Conservation (phyloP, 1,140 invertebrate species). For the Rhysida immarginata region DNA sequence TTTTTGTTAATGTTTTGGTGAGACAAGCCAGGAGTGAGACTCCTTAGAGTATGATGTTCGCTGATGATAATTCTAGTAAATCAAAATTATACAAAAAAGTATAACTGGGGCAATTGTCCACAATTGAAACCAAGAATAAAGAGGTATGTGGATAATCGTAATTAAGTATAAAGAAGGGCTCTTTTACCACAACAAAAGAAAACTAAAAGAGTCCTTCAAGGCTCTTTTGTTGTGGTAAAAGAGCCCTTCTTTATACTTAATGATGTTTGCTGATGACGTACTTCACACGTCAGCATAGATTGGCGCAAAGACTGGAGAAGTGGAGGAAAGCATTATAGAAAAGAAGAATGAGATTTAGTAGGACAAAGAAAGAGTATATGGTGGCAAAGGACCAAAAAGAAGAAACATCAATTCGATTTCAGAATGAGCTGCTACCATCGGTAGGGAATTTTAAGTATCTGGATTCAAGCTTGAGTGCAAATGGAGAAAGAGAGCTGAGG, state of each 20-base stretch:
- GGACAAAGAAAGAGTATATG: background rate
- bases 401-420: background rate
- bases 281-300: background rate
- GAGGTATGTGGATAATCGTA: too few relatives aligned
- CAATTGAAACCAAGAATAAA: too few relatives aligned
- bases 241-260: too few relatives aligned
- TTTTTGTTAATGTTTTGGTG: background rate
- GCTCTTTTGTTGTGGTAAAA: too few relatives aligned
- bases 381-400: background rate
- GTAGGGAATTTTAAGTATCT: background rate
- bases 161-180: too few relatives aligned
- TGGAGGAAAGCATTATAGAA: background rate
- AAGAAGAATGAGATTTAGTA: background rate
- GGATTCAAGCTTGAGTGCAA: background rate
- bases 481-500: background rate
- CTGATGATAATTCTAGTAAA: too few relatives aligned
- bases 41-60: background rate
- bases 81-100: too few relatives aligned
- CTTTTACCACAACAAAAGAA: too few relatives aligned
- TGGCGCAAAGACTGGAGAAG: background rate
- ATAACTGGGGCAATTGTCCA: too few relatives aligned
- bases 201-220: too few relatives aligned
- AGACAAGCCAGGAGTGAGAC: background rate
- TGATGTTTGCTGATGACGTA: background rate
- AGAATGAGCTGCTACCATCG: background rate